Percentiles rank a stretch among this genome's conserved stretches.
These are phyloP conservation scores for Allacma fusca DNA, from an alignment of 2,888 invertebrate species.

Conservation along the genomic window DNA sequence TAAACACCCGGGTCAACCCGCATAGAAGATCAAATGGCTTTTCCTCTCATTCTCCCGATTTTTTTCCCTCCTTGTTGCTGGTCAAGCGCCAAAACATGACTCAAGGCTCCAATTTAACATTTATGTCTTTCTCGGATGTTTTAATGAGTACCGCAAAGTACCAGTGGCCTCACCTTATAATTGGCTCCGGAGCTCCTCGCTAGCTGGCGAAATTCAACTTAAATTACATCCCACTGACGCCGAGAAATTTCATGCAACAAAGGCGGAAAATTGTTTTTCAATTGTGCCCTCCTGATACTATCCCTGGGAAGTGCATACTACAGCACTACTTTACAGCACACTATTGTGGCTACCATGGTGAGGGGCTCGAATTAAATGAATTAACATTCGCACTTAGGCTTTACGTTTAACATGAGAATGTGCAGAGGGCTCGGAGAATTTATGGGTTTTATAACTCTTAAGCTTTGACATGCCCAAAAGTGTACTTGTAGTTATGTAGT, in stretches of 20 bases:
- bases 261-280: not conserved
- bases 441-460: not conserved
- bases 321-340: too few relatives aligned
- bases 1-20: not conserved
- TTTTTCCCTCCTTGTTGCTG: not conserved
- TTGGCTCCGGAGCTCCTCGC: not conserved
- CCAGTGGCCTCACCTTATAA: constrained; percentile 3
- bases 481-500: too few relatives aligned
- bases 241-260: not conserved
- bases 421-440: not conserved
- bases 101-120: not conserved
- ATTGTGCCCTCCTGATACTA: too few relatives aligned
- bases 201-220: not conserved
- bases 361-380: not conserved
- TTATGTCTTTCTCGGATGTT: constrained; percentile 3
- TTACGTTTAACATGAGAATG: not conserved
- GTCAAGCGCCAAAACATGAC: constrained; percentile 12
- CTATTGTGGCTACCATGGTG: constrained; percentile 3
- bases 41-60: not conserved
- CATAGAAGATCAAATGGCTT: not conserved
- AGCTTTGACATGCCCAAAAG: not conserved
- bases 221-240: not conserved
- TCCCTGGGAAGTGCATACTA: too few relatives aligned
- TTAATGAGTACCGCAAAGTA: constrained; percentile 6
- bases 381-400: constrained; percentile 6